These are phyloP conservation scores for Melanerpes aurifrons DNA, from an alignment of 2,113 vertebrate species.

Conservation along the genomic window DNA sequence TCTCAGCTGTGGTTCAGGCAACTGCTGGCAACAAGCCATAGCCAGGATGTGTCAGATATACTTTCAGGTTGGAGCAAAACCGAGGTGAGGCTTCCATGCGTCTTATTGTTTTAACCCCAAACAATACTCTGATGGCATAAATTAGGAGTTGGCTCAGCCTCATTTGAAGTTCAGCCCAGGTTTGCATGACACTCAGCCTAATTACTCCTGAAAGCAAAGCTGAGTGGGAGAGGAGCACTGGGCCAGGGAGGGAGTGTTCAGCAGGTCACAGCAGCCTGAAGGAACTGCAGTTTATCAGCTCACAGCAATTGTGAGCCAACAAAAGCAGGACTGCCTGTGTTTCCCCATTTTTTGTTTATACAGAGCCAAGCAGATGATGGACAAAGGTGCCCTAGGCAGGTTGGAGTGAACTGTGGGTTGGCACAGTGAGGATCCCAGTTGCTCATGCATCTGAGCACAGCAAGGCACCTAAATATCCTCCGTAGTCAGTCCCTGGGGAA, in stretches of 20 bases:
- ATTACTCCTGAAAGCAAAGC: conserved; percentile 54
- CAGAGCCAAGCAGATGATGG: neutral
- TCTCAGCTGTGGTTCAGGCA: neutral
- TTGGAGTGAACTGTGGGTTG: neutral
- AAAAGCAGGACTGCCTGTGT: neutral
- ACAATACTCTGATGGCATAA: neutral
- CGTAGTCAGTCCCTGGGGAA: neutral
- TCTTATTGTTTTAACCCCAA: conserved; percentile 42
- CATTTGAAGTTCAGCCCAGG: conserved; percentile 57
- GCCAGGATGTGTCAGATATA: neutral
- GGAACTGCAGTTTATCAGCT: neutral
- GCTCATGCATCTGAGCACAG: neutral
- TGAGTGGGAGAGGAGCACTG: conserved; percentile 17
- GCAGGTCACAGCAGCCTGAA: neutral
- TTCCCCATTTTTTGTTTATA: neutral
- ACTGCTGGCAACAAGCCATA: neutral
- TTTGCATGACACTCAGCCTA: conserved; percentile 57
- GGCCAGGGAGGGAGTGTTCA: neutral
- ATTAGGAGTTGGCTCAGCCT: conserved; percentile 56
- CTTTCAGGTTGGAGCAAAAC: conserved; percentile 34
- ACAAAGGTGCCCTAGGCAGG: neutral
- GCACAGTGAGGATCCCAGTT: neutral
- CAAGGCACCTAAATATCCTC: neutral
- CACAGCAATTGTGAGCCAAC: neutral
- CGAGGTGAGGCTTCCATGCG: neutral